Percentiles rank a stretch among this genome's conserved stretches.
Evolutionary conservation across 1,140 invertebrate species (phyloP).

Genomic region (Drosophila nebulosa): DNA sequence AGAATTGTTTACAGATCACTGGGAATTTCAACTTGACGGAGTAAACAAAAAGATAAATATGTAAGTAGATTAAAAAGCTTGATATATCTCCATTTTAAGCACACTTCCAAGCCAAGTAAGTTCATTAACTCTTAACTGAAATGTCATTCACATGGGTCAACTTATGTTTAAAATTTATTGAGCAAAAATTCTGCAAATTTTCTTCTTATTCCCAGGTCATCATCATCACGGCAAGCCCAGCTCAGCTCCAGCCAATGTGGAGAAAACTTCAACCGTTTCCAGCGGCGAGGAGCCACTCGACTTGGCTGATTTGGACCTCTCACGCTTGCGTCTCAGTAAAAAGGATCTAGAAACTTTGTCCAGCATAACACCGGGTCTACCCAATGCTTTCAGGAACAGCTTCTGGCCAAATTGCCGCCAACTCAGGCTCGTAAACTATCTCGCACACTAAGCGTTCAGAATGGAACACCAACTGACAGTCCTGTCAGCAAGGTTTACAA

Average conservation of each 20-base stretch:
- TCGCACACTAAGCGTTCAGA: constrained; percentile 84
- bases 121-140: not conserved
- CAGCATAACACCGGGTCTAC: constrained; percentile 85
- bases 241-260: constrained; percentile 44
- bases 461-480: constrained; percentile 26
- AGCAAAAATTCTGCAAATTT: not conserved
- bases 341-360: constrained; percentile 85
- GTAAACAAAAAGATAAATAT: not conserved
- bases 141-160: not conserved
- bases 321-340: constrained; percentile 85
- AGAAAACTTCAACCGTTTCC: constrained; percentile 4
- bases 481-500: constrained; percentile 60
- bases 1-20: constrained; percentile 54
- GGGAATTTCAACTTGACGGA: constrained; percentile 1
- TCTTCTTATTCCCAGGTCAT: constrained; percentile 42
- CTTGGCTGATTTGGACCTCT: constrained; percentile 85
- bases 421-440: constrained; percentile 84
- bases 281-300: constrained; percentile 82
- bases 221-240: constrained; percentile 36
- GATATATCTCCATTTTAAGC: not conserved
- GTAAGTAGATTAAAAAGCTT: constrained; percentile 25
- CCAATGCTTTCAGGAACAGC: constrained; percentile 84
- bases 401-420: constrained; percentile 84
- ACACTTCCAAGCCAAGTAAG: constrained; percentile 26
- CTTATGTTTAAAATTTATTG: not conserved